Percentiles rank a stretch among this genome's conserved stretches.
These are phyloP conservation scores for Papilio glaucus DNA, from an alignment of 1,140 invertebrate species.

Conservation along the genomic window DNA sequence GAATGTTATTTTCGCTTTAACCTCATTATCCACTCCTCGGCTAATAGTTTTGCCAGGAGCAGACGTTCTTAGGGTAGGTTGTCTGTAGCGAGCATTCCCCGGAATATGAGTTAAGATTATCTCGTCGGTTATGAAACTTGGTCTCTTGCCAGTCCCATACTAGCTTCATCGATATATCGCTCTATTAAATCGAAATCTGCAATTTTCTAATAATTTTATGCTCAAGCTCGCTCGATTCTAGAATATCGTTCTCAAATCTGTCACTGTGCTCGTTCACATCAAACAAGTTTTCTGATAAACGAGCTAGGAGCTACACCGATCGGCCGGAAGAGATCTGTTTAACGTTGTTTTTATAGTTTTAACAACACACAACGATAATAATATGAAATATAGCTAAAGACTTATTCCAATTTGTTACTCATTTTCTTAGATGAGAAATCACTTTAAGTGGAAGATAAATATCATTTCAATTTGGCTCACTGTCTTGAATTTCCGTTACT, in stretches of 20 bases:
- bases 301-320: background rate
- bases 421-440: slow-evolving; percentile 7
- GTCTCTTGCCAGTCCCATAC: slow-evolving; percentile 50
- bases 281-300: slow-evolving; percentile 12
- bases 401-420: slow-evolving; percentile 13
- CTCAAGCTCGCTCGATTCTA: background rate
- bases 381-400: background rate
- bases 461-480: background rate
- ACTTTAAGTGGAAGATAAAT: background rate
- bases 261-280: slow-evolving; percentile 3
- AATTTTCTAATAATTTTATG: slow-evolving; percentile 47
- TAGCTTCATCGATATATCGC: slow-evolving; percentile 41
- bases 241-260: slow-evolving; percentile 21
- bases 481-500: background rate
- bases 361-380: background rate
- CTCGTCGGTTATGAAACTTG: slow-evolving; percentile 50
- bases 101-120: slow-evolving; percentile 38
- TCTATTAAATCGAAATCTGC: slow-evolving; percentile 45
- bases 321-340: background rate
- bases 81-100: slow-evolving; percentile 10
- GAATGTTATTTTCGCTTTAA: slow-evolving; percentile 16
- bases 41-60: slow-evolving; percentile 1
- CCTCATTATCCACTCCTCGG: slow-evolving; percentile 29
- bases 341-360: slow-evolving; percentile 13
- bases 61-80: slow-evolving; percentile 35